Base-by-base conservation (phyloP, 2,888 invertebrate species). In the Drosophila histrio region DNA sequence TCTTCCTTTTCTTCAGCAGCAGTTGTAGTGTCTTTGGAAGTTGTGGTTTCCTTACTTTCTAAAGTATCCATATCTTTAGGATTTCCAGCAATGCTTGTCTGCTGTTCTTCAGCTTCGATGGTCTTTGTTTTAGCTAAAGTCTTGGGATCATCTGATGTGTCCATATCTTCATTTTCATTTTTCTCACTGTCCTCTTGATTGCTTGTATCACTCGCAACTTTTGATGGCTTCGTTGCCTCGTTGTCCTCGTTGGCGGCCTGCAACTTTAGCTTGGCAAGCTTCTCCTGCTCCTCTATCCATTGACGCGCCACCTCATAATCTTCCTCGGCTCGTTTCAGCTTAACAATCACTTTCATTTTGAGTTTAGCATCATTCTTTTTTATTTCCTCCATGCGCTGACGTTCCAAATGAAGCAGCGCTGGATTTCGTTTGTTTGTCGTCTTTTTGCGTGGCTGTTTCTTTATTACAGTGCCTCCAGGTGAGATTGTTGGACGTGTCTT, bases 401-500 rank as follows among this genome's bases (percentile, higher is more conserved):
- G 88, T 49, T 90, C 89, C 49, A 91, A 80, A 50, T 91, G 90
- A 8, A 91, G 60, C 9, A 91, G 68, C 13, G 91, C 90, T 11
- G 91, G 92, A 87, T 91, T 91, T 9, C 91, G 91, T 70, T 89
- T 91, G 50, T 89, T 87, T 1, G 91, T 91, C 0, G 87, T 89
- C 54, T 91, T 91, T 54, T 91, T 91, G 2, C 92, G 89, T 6
- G 92, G 91, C 49, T 91, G 91, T 21, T 91, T 91, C 47, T 88
- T 89, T 7, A 71, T 77, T 6, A 57, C 21, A 4, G 28, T 44
- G 8, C 63, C 58, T 13, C 65, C 52, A 2, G 80, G 77, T 9
- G 62, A 60, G 8, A 15, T 19, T 1, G 34, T 3, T 54, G 17
- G 28, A 8, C 38, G 22, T 2, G 41, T 11, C 60, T 76, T 73